These are phyloP conservation scores for Aphrocallistes beatrix DNA, from an alignment of 37 sponge, comb jelly and placozoan species.

Conservation along the genomic window DNA sequence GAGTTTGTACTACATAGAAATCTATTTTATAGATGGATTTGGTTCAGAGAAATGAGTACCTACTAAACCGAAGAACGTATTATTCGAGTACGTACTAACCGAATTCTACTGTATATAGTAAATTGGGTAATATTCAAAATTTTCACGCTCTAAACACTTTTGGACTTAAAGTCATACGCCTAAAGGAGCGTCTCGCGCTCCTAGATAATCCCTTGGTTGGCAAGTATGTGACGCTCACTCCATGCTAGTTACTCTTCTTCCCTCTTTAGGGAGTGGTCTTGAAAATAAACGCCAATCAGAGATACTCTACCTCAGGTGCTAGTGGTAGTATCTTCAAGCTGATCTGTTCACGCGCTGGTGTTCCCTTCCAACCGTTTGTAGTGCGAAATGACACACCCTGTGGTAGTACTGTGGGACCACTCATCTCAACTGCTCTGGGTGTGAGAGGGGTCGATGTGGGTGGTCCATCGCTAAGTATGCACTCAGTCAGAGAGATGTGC, in stretches of 20 bases:
- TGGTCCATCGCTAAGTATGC: constrained; percentile 85
- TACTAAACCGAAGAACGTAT: too few relatives aligned
- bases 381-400: constrained; percentile 88
- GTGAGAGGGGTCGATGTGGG: constrained; percentile 78
- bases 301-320: constrained; percentile 88
- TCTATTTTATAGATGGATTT: too few relatives aligned
- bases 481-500: constrained; percentile 86
- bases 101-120: too few relatives aligned
- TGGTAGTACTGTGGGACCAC: constrained; percentile 91
- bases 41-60: too few relatives aligned
- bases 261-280: constrained; percentile 48
- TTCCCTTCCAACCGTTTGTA: constrained; percentile 76
- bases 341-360: constrained; percentile 31
- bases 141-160: too few relatives aligned
- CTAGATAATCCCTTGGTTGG: too few relatives aligned
- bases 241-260: background rate
- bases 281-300: constrained; percentile 81
- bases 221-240: too few relatives aligned
- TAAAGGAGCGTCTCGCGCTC: too few relatives aligned
- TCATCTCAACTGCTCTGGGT: constrained; percentile 75
- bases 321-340: constrained; percentile 62
- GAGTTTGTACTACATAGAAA: too few relatives aligned
- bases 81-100: too few relatives aligned
- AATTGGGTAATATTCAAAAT: too few relatives aligned
- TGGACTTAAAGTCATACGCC: too few relatives aligned